Conservation (phyloP, 2,888 invertebrate species). For the Hypomecis punctinalis region DNA sequence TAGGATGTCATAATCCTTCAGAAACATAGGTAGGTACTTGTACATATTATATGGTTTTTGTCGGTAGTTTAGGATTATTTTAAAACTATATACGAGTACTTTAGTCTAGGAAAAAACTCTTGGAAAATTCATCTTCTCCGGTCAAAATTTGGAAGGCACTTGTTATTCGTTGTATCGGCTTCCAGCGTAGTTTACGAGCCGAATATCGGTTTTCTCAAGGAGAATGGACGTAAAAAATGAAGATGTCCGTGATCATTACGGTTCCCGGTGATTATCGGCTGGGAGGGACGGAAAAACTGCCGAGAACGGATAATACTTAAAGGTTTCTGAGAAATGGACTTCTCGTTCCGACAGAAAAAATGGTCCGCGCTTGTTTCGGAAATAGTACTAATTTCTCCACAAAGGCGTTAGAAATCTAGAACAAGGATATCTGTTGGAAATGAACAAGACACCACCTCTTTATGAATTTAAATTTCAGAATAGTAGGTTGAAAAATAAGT, state of each 20-base stretch:
- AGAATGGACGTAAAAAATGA: slow-evolving; percentile 51
- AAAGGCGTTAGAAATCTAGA: slow-evolving; percentile 27
- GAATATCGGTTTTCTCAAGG: slow-evolving; percentile 43
- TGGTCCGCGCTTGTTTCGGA: slow-evolving; percentile 42
- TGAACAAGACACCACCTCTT: too few species aligned
- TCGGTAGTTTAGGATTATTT: neutral
- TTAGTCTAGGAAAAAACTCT: neutral
- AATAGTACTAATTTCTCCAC: slow-evolving; percentile 46
- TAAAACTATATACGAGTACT: too few species aligned
- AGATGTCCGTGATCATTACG: slow-evolving; percentile 54
- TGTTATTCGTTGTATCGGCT: slow-evolving; percentile 41
- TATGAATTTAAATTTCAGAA: too few species aligned
- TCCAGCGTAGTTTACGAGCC: slow-evolving; percentile 35
- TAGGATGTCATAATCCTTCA: too few species aligned
- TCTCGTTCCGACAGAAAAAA: slow-evolving; percentile 47
- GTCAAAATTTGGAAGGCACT: neutral
- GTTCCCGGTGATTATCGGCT: slow-evolving; percentile 54
- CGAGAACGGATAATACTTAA: slow-evolving; percentile 48
- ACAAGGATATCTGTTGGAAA: too few species aligned
- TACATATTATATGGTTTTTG: neutral
- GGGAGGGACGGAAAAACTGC: slow-evolving; percentile 35
- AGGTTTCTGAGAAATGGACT: slow-evolving; percentile 52
- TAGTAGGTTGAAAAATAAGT: too few species aligned
- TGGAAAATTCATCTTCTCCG: neutral
- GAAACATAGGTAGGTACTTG: neutral